Evolutionary conservation across 2,113 vertebrate species (phyloP), one percentile per base, ranked within the genome.

Genomic region (Euleptes europaea): DNA sequence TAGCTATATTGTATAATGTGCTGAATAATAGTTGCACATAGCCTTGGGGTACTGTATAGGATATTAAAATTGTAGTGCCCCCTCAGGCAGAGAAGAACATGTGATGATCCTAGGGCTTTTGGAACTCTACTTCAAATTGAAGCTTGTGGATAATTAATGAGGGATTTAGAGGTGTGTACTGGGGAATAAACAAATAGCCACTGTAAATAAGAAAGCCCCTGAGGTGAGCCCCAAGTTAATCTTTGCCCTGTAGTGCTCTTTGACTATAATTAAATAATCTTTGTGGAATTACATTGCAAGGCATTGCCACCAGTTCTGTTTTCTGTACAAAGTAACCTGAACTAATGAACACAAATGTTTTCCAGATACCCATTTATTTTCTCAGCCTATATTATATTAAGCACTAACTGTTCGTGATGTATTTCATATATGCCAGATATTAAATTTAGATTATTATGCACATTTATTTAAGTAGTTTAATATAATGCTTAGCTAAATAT

Each of bases 101-200:
- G 35, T 89, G 87, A 91, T 88, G 42, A 90, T 88, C 49, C 72
- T 6, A 92, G 67, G 0, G 0, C 1, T 86, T 91, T 49, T 80
- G 7, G 4, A 73, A 86, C 60, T 88, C 31, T 49, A 70, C 31
- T 92, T 86, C 70, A 92, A 31, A 80, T 86, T 92, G 47, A 94
- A 94, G 72, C 77, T 88, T 78, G 67, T 86, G 60, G 47, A 89
- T 93, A 93, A 94, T 95, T 93, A 93, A 92, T 91, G 76, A 94
- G 80, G 54, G 67, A 91, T 40, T 92, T 92, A 79, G 54, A 90
- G 38, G n/a, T 90, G 79, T 40, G 40, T 86, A 84, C 0, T 17
- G 15, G 63, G 86, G 82, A 90, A 91, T 86, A 95, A 92, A 93
- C 60, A 91, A 94, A 86, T 84, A 93, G 72, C 76, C 33, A 82